These are phyloP conservation scores for Chymomyza procnemis DNA, from an alignment of 2,888 invertebrate genomes.

Conservation along the genomic window DNA sequence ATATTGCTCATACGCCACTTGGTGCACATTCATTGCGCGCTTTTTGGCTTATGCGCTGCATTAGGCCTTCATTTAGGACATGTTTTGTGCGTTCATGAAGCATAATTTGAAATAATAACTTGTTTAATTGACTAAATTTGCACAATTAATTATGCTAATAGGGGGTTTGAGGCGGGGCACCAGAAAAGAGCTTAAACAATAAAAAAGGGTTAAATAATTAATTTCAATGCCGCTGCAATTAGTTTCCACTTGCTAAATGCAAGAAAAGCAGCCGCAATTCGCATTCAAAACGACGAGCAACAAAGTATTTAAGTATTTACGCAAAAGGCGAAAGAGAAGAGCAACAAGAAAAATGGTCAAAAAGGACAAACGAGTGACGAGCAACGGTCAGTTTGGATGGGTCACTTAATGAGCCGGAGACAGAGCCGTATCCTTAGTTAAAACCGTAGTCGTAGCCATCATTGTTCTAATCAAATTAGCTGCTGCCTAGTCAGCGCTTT, in stretches of 20 bases:
- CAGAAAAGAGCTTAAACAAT: slow-evolving; percentile 69
- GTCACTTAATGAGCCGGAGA: slow-evolving; percentile 60
- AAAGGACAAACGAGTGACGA: slow-evolving; percentile 25
- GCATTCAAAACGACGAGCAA: background rate
- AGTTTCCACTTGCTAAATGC: slow-evolving; percentile 54
- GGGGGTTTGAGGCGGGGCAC: slow-evolving; percentile 35
- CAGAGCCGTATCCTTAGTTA: slow-evolving; percentile 41
- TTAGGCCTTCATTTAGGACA: background rate
- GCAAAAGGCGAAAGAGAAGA: slow-evolving; percentile 11
- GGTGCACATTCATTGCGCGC: background rate
- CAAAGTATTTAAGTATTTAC: slow-evolving; percentile 9
- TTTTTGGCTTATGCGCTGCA: background rate
- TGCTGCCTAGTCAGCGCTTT: slow-evolving; percentile 45
- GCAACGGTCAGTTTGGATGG: slow-evolving; percentile 38
- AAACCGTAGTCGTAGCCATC: slow-evolving; percentile 7
- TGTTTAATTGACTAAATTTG: slow-evolving; percentile 72
- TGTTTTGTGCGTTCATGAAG: slow-evolving; percentile 33
- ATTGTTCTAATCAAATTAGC: slow-evolving; percentile 69
- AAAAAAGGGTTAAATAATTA: slow-evolving; percentile 75
- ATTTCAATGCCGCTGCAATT: slow-evolving; percentile 74
- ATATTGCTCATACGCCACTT: background rate
- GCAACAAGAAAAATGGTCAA: background rate
- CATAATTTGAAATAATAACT: slow-evolving; percentile 71
- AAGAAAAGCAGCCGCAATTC: slow-evolving; percentile 9
- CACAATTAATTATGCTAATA: slow-evolving; percentile 75